These are phyloP conservation scores for Isaurus tuberculatus DNA, from an alignment of 92 coral and sea anemone genomes.

Conservation along the genomic window DNA sequence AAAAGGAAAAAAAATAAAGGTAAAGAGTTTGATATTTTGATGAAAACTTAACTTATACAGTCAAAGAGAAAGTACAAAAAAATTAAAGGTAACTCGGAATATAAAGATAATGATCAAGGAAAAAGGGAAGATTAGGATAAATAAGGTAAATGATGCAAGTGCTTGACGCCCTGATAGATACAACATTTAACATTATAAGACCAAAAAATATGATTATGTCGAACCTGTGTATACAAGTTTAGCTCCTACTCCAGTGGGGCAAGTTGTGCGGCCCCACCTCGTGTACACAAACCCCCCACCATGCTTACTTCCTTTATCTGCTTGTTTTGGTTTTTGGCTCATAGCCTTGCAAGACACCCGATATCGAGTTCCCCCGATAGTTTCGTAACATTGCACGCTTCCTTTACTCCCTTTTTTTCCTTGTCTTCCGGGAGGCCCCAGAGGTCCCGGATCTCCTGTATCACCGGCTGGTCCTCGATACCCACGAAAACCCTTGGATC, in stretches of 20 bases:
- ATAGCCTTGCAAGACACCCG: conserved; percentile 37
- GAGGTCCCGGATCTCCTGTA: conserved; percentile 17
- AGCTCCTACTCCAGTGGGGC: conserved; percentile 40
- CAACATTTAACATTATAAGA: not conserved
- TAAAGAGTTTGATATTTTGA: not conserved
- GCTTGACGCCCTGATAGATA: not conserved
- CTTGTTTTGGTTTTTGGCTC: conserved; percentile 16
- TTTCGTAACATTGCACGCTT: conserved; percentile 28
- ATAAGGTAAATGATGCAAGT: not conserved
- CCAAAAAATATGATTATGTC: not conserved
- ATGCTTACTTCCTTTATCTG: conserved; percentile 12
- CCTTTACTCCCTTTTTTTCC: conserved; percentile 7
- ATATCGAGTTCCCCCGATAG: conserved; percentile 20
- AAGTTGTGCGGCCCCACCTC: conserved; percentile 44
- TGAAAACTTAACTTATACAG: not conserved
- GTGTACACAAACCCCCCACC: conserved; percentile 24
- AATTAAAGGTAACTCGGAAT: not conserved
- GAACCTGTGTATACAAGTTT: conserved; percentile 39
- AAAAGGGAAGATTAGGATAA: not conserved
- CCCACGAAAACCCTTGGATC: conserved; percentile 39
- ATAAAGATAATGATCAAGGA: not conserved
- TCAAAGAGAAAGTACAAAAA: too few relatives aligned
- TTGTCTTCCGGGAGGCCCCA: conserved; percentile 14
- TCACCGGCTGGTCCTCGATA: conserved; percentile 30
- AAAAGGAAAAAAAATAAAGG: not conserved